Conservation (phyloP, 2,888 invertebrate genomes). For the Agrochola circellaris region DNA sequence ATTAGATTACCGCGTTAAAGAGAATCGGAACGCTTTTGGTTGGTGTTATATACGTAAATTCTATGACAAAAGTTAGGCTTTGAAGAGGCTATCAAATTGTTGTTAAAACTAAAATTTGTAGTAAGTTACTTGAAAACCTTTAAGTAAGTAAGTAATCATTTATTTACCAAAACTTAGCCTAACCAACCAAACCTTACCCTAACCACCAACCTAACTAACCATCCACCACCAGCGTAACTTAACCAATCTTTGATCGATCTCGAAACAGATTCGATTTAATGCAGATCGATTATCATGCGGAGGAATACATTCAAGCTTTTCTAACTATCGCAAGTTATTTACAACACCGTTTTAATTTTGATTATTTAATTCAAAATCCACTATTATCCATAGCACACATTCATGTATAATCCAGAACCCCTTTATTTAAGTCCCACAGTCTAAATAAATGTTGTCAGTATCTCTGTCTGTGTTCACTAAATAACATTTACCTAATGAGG, state of each 20-base stretch:
- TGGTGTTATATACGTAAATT: neutral
- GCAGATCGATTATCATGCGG: neutral
- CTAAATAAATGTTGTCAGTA: constrained; percentile 46
- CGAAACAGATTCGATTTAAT: neutral
- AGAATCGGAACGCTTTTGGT: constrained; percentile 10
- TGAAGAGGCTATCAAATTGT: neutral
- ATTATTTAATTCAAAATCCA: neutral
- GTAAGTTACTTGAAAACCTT: neutral
- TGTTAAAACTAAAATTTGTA: neutral
- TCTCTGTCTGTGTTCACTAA: constrained; percentile 46
- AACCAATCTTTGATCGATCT: neutral
- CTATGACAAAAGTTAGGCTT: neutral
- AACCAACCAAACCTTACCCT: too few species aligned
- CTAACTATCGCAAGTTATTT: neutral
- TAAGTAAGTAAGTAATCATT: too few species aligned
- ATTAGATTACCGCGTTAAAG: constrained; percentile 25
- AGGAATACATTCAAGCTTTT: neutral
- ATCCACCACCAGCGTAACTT: neutral
- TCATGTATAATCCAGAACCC: neutral
- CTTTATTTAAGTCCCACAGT: constrained; percentile 18
- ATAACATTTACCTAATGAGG: constrained; percentile 62
- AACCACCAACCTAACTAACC: too few species aligned
- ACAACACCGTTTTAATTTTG: neutral
- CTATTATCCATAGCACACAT: neutral
- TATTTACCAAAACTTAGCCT: too few species aligned